These are phyloP conservation scores for Habropoda laboriosa DNA, from an alignment of 1,140 invertebrate genomes.

Conservation along the genomic window DNA sequence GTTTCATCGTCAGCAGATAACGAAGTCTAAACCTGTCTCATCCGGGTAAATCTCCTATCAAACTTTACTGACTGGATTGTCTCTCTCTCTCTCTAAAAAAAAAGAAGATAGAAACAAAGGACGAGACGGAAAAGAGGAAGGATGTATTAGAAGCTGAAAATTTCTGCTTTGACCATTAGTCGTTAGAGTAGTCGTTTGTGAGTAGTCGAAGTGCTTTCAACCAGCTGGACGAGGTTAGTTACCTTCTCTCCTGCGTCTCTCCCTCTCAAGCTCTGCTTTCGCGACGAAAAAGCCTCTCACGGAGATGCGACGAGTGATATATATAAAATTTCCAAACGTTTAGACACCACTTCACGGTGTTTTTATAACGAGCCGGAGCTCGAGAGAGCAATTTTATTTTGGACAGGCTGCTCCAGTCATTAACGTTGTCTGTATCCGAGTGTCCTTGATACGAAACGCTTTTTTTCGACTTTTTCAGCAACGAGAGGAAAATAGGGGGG, in stretches of 20 bases:
- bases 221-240: conserved; percentile 31
- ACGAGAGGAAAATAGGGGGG: background rate
- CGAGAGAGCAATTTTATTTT: conserved; percentile 33
- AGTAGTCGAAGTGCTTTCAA: conserved; percentile 37
- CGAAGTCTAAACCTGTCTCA: background rate
- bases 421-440: conserved; percentile 19
- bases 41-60: background rate
- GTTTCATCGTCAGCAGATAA: background rate
- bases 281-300: conserved; percentile 19
- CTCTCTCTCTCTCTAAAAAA: background rate
- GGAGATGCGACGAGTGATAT: background rate
- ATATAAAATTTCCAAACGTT: conserved; percentile 52
- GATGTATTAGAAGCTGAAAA: conserved; percentile 39
- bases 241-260: background rate
- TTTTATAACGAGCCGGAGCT: conserved; percentile 24
- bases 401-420: conserved; percentile 24
- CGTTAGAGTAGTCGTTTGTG: conserved; percentile 40
- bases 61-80: too few relatives aligned
- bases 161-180: conserved; percentile 53
- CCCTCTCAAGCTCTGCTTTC: conserved; percentile 12
- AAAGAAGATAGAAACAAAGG: background rate
- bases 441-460: background rate
- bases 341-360: conserved; percentile 14
- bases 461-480: background rate
- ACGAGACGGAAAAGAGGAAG: background rate